phyloP scores from a whole-genome alignment of 2,888 invertebrate genomes.

The Heteromyza rotundicornis region DNA sequence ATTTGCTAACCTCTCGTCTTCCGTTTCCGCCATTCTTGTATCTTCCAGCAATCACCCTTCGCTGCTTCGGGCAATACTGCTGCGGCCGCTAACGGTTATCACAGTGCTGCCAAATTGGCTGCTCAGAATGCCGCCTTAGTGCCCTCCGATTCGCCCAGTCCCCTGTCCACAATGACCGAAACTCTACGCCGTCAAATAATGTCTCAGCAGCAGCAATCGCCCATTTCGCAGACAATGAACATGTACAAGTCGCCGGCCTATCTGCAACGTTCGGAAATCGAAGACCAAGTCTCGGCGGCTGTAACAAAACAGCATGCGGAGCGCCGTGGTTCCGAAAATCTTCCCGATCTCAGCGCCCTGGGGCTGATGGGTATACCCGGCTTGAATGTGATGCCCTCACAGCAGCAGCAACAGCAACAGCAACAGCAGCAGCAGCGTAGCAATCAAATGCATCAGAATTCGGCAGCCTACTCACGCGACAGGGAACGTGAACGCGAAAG shows the following conservation, averaged over 20 bases:
- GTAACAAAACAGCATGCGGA: slow-evolving; percentile 48
- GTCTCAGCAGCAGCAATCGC: slow-evolving; percentile 53
- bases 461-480: slow-evolving; percentile 44
- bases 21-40: background rate
- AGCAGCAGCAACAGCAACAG: slow-evolving; percentile 35
- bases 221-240: slow-evolving; percentile 54
- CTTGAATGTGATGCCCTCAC: slow-evolving; percentile 54
- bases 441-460: slow-evolving; percentile 45
- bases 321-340: slow-evolving; percentile 49
- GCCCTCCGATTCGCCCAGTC: slow-evolving; percentile 48
- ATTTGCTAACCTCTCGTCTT: background rate
- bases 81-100: slow-evolving; percentile 55
- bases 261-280: slow-evolving; percentile 57
- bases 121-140: slow-evolving; percentile 49
- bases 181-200: slow-evolving; percentile 56
- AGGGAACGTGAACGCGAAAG: slow-evolving; percentile 39
- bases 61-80: slow-evolving; percentile 43
- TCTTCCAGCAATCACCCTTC: slow-evolving; percentile 37
- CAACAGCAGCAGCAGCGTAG: slow-evolving; percentile 23
- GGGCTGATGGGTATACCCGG: slow-evolving; percentile 58
- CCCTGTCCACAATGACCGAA: slow-evolving; percentile 58
- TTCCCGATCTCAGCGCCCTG: slow-evolving; percentile 56
- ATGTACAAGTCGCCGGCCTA: slow-evolving; percentile 61
- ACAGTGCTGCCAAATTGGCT: slow-evolving; percentile 48
- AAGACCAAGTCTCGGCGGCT: slow-evolving; percentile 56